Base-by-base conservation (phyloP, 2,888 invertebrate genomes). In the Platerodrilus igneus region DNA sequence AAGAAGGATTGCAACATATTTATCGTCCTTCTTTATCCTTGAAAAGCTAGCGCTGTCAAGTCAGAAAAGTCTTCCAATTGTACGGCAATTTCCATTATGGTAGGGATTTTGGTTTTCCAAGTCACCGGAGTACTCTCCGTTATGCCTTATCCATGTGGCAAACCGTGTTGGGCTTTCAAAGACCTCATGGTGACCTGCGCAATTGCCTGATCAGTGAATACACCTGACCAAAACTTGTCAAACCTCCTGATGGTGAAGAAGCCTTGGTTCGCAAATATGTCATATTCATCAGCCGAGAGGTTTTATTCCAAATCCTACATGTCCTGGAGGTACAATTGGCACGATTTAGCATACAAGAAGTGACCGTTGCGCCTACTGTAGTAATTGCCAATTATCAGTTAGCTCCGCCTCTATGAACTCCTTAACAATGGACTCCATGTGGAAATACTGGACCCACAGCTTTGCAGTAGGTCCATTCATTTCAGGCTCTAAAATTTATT, bases 181-280 rank as follows among this genome's bases (percentile, higher is more conserved):
- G 29, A n/a, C 4, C 43, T 21, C 37, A 42, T 42, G 3, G 37
- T 7, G 9, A 7, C 11, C 22, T 37, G 33, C 17, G 37, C 37
- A 11, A 42, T 33, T 10, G 27, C 27, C 22, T 26, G 17, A 23
- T 37, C 37, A 17, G 17, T 18, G 9, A 4, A 43, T 7, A 30
- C 15, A 16, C 43, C 38, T n/a, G 32, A 27, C 26, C 36, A 41
- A 20, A 26, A 29, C 13, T 43, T 34, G 9, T 39, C 38, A 14
- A 30, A 29, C 11, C 18, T 20, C n/a, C n/a, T n/a, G n/a, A n/a
- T 27, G 8, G 20, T 21, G 14, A 20, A 20, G 13, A 21, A 19
- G 2, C 31, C 31, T 11, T 3, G 13, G 13, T 7, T 20, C 2
- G 11, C 13, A 14, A 31, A 31, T 20, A 14, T 15, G 1, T 14